Conservation (phyloP, 2,888 invertebrate species). For the Tiliacea aurago region DNA sequence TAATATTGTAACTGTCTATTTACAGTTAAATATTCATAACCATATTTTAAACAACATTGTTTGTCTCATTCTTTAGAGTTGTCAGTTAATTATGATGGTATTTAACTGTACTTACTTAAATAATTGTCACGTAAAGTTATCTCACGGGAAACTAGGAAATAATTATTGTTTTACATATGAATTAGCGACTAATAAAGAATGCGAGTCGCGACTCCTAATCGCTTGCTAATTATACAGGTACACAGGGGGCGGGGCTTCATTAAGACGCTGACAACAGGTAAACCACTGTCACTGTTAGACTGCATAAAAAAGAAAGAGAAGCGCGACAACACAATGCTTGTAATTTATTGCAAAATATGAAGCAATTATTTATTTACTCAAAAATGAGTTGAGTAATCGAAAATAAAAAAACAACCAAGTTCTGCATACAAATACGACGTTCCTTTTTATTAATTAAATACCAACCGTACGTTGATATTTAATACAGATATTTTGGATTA, state of each 20-base stretch:
- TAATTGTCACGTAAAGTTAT: constrained; percentile 51
- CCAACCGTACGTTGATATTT: too few relatives aligned
- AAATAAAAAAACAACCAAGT: too few relatives aligned
- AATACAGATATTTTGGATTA: too few relatives aligned
- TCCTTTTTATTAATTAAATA: too few relatives aligned
- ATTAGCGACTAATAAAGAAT: constrained; percentile 58
- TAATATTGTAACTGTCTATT: constrained; percentile 34
- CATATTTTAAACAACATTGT: constrained; percentile 34
- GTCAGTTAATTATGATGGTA: constrained; percentile 19
- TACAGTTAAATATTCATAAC: constrained; percentile 45
- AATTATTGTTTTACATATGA: constrained; percentile 58
- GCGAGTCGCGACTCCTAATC: constrained; percentile 59
- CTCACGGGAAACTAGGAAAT: constrained; percentile 64
- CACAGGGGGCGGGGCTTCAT: constrained; percentile 66
- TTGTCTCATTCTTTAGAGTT: constrained; percentile 2
- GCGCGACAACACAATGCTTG: too few relatives aligned
- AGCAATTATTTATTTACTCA: too few relatives aligned
- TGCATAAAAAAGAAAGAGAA: too few relatives aligned
- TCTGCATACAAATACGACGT: too few relatives aligned
- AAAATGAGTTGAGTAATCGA: too few relatives aligned
- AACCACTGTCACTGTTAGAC: too few relatives aligned
- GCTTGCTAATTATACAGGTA: constrained; percentile 64
- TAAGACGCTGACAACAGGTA: too few relatives aligned
- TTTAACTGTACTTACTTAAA: constrained; percentile 26
- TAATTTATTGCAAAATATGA: too few relatives aligned